Evolutionary conservation across 2,797 vertebrate genomes (phyloP).

Genomic region (Paedocypris micromegethes): DNA sequence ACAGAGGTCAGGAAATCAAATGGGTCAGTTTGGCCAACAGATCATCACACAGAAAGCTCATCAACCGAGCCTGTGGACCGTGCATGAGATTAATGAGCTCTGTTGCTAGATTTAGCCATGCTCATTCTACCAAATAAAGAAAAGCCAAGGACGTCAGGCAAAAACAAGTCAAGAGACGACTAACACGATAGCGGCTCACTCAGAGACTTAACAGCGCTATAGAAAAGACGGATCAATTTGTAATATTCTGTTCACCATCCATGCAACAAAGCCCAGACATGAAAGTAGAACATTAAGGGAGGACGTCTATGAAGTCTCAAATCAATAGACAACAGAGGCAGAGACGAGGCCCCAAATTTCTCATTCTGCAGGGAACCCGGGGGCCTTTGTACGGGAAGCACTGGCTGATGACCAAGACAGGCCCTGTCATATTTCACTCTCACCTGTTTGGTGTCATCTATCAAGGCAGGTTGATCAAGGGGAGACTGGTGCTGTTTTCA

Average conservation of each 20-base stretch:
- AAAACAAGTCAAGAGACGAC: slow-evolving; percentile 65
- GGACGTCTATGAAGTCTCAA: slow-evolving; percentile 83
- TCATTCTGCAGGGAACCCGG: slow-evolving; percentile 60
- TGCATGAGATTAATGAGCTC: slow-evolving; percentile 83
- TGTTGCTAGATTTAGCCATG: slow-evolving; percentile 74
- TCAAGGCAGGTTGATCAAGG: slow-evolving; percentile 61
- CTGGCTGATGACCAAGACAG: slow-evolving; percentile 44
- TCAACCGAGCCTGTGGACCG: slow-evolving; percentile 76
- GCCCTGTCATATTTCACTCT: slow-evolving; percentile 59
- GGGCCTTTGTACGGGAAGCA: slow-evolving; percentile 56
- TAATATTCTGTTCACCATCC: slow-evolving; percentile 82
- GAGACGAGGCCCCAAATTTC: slow-evolving; percentile 58
- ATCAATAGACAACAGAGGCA: slow-evolving; percentile 93
- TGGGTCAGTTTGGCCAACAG: slow-evolving; percentile 82
- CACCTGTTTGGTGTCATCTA: slow-evolving; percentile 66
- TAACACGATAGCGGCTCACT: slow-evolving; percentile 75
- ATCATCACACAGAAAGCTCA: slow-evolving; percentile 82
- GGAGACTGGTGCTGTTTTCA: slow-evolving; percentile 48
- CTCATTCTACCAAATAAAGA: slow-evolving; percentile 68
- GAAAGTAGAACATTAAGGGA: slow-evolving; percentile 89
- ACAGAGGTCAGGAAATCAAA: slow-evolving; percentile 85
- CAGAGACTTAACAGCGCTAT: slow-evolving; percentile 75
- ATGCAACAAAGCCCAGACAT: slow-evolving; percentile 89
- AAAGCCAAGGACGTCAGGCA: slow-evolving; percentile 51
- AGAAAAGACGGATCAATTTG: slow-evolving; percentile 88